Percentiles rank a stretch among this genome's conserved stretches.
Conservation (phyloP, 1,140 invertebrate species). For the Chelonus insularis region DNA sequence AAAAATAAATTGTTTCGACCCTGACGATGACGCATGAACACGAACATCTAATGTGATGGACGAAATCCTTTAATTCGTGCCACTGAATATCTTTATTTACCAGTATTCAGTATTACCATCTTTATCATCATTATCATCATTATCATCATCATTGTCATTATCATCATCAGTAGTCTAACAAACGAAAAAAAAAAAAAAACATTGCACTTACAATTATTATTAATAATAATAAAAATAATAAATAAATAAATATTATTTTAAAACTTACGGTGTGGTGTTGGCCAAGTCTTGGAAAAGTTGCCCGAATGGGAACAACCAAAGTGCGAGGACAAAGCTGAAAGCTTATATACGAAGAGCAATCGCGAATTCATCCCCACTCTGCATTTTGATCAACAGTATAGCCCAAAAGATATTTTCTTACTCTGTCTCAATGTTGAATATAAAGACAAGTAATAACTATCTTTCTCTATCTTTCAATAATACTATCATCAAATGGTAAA, state of each 20-base stretch:
- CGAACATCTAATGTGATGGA: not conserved
- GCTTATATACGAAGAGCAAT: constrained; percentile 51
- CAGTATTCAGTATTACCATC: too few species aligned
- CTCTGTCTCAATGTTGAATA: constrained; percentile 5
- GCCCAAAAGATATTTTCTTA: constrained; percentile 28
- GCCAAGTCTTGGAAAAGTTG: constrained; percentile 55
- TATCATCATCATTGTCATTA: too few species aligned
- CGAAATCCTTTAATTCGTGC: not conserved
- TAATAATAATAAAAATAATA: not conserved
- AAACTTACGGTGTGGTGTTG: constrained; percentile 46
- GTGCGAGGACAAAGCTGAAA: constrained; percentile 40
- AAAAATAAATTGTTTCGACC: not conserved
- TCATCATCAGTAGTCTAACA: too few species aligned
- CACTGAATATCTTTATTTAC: not conserved
- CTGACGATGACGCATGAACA: not conserved
- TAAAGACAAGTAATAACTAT: constrained; percentile 7
- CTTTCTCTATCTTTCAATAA: not conserved
- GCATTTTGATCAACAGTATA: constrained; percentile 17
- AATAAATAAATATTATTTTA: not conserved
- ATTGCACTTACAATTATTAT: too few species aligned
- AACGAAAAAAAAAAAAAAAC: too few species aligned
- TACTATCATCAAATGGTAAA: not conserved
- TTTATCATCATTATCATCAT: too few species aligned
- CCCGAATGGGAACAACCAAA: constrained; percentile 55
- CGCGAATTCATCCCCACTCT: constrained; percentile 2